These are phyloP conservation scores for Adelosebastes latens DNA, from an alignment of 2,797 vertebrate species.

Conservation along the genomic window DNA sequence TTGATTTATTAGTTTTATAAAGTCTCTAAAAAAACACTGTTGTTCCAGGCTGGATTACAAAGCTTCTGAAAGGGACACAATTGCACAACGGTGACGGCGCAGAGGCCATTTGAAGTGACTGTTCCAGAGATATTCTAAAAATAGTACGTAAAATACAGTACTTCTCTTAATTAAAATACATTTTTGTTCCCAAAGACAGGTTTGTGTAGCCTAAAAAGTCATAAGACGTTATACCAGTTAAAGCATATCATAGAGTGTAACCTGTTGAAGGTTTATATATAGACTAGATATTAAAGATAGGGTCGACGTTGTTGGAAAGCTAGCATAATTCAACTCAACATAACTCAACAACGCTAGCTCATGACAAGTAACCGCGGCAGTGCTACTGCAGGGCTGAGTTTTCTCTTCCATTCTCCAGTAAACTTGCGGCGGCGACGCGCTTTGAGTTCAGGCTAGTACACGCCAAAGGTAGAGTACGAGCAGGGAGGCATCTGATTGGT, in stretches of 20 bases:
- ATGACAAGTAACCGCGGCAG: not conserved
- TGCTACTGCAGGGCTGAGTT: too few species aligned
- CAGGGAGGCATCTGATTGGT: too few species aligned
- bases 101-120: not conserved
- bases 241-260: not conserved
- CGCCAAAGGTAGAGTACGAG: too few species aligned
- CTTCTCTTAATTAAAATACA: not conserved
- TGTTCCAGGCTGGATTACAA: not conserved
- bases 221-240: slow-evolving; percentile 1
- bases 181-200: slow-evolving; percentile 7
- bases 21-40: not conserved
- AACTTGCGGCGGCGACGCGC: too few species aligned
- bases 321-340: too few species aligned
- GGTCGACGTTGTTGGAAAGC: too few species aligned
- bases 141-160: not conserved
- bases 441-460: too few species aligned
- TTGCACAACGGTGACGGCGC: not conserved
- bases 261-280: not conserved
- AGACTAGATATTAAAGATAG: not conserved
- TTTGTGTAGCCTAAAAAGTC: not conserved
- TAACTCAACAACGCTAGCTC: not conserved
- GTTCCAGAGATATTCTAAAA: not conserved
- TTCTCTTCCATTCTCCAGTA: too few species aligned
- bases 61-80: not conserved
- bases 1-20: not conserved